Conservation (phyloP, 2,888 invertebrate genomes). For the Sinelater perroti region DNA sequence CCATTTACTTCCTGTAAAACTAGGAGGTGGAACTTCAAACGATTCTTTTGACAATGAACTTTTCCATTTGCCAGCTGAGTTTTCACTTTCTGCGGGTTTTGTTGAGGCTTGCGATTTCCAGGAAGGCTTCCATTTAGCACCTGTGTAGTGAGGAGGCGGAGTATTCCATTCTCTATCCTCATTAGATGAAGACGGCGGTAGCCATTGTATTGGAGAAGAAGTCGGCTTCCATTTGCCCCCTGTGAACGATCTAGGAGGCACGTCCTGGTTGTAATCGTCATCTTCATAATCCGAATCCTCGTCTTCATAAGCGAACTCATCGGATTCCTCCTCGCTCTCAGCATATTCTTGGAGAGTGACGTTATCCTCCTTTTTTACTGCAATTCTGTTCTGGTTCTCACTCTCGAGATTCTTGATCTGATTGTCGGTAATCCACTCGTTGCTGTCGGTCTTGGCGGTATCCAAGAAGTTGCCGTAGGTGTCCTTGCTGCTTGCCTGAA, state of each 20-base stretch:
- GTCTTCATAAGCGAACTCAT: conserved; percentile 56
- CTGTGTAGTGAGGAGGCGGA: conserved; percentile 66
- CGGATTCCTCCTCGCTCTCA: conserved; percentile 55
- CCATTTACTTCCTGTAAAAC: conserved; percentile 73
- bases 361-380: conserved; percentile 52
- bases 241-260: conserved; percentile 66
- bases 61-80: conserved; percentile 68
- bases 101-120: conserved; percentile 1
- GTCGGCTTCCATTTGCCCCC: conserved; percentile 82
- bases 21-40: conserved; percentile 55
- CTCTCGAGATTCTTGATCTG: conserved; percentile 65
- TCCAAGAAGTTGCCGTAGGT: conserved; percentile 32
- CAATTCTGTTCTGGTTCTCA: conserved; percentile 66
- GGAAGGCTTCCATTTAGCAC: conserved; percentile 70
- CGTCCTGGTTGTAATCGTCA: conserved; percentile 61
- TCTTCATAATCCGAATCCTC: conserved; percentile 64
- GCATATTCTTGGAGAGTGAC: conserved; percentile 52
- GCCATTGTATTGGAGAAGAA: conserved; percentile 56
- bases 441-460: conserved; percentile 62
- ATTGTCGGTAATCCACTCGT: conserved; percentile 70
- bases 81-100: conserved; percentile 24
- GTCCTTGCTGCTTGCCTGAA: conserved; percentile 51
- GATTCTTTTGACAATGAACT: conserved; percentile 49
- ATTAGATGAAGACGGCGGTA: conserved; percentile 41
- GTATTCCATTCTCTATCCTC: conserved; percentile 65